Base-by-base conservation (phyloP, 1,140 invertebrate genomes). In the Holotrichia oblita region DNA sequence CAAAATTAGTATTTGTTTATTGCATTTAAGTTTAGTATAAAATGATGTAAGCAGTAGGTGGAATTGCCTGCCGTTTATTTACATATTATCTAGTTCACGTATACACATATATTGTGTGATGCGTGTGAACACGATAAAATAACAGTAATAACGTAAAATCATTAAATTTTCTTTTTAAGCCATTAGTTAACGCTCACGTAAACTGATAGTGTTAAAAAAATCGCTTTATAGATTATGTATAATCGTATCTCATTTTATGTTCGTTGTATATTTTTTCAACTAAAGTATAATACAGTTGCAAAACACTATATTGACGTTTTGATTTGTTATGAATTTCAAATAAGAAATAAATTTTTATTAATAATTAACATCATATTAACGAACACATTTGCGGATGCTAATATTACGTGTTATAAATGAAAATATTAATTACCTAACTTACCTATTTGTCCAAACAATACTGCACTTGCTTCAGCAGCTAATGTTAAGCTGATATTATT, bases 81-180 rank as follows among this genome's bases (percentile, higher is more conserved):
- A 55, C 17, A n/a, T 55, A 14, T 55, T 55, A 55, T 55, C 48
- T 55, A 55, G 48, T 55, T 14, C 48, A 55, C 48, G 48, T 55
- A 55, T 17, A 55, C 14, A 17, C 1, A 55, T 55, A 17, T 17
- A 17, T 55, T 55, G n/a, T 3, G 14, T 6, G 14, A 17, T 55
- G 17, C 0, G 17, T 55, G 14, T 17, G n/a, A 55, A 17, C n/a
- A 12, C 1, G 17, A 55, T 55, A 0, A 44, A 44, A 55, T 17
- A n/a, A n/a, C n/a, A n/a, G n/a, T n/a, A n/a, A n/a, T n/a, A 17
- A 55, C 14, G 48, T 17, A 55, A 55, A n/a, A 17, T 17, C n/a
- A 55, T 17, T 55, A 55, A 55, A 17, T 55, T 14, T 55, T 3
- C n/a, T 55, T 55, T 55, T 17, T 55, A 55, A 55, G 14, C 48